Percentiles rank a stretch among this genome's conserved stretches.
These are phyloP conservation scores for Neoniphon sammara DNA, from an alignment of 2,797 vertebrate species.

Conservation along the genomic window DNA sequence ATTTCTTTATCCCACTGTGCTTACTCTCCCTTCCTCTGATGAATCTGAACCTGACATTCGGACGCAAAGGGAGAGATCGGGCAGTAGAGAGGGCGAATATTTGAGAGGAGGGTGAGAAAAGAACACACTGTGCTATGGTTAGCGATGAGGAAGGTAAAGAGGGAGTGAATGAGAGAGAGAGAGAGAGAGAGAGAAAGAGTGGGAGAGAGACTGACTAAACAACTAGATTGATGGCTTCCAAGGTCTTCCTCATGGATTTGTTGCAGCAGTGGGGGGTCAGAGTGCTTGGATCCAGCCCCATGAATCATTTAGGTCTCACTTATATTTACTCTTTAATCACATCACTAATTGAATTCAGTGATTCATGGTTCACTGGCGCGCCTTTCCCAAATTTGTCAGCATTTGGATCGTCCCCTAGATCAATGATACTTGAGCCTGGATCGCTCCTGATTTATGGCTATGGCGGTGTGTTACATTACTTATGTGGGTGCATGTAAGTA, in stretches of 20 bases:
- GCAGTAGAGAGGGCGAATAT: constrained; percentile 13
- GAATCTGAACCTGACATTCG: background rate
- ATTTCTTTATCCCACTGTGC: background rate
- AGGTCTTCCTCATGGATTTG: constrained; percentile 16
- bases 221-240: background rate
- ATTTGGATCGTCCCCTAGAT: too few species aligned
- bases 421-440: too few species aligned
- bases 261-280: background rate
- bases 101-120: constrained; percentile 21
- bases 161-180: constrained; percentile 7
- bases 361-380: background rate
- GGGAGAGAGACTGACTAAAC: constrained; percentile 16
- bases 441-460: too few species aligned
- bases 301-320: constrained; percentile 48
- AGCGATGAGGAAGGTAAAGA: background rate
- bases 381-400: too few species aligned
- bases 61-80: background rate
- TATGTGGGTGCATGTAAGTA: too few species aligned
- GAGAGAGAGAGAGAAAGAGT: constrained; percentile 10
- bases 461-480: too few species aligned
- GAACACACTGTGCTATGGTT: background rate
- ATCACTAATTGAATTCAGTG: constrained; percentile 9
- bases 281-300: background rate
- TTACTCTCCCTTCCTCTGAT: background rate
- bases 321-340: constrained; percentile 39